These are phyloP conservation scores for Diachasmimorpha longicaudata DNA, from an alignment of 1,140 invertebrate species.

Conservation along the genomic window DNA sequence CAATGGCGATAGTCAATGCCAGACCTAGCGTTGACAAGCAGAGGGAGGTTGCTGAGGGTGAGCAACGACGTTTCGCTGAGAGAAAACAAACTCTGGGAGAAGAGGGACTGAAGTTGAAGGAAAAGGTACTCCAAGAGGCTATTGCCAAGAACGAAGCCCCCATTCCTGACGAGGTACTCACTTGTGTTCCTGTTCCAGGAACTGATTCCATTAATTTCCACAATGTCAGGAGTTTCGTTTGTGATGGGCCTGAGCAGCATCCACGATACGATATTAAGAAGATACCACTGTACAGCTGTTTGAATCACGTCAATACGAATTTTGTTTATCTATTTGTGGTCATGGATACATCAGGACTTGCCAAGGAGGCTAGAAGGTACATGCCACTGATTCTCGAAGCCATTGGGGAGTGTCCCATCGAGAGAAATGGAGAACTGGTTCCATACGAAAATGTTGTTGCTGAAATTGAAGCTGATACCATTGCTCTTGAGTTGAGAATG, in stretches of 20 bases:
- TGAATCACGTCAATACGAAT: constrained; percentile 82
- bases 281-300: constrained; percentile 76
- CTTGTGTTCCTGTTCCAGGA: constrained; percentile 73
- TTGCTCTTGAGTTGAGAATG: constrained; percentile 66
- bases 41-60: constrained; percentile 68
- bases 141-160: constrained; percentile 77
- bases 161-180: constrained; percentile 72
- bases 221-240: constrained; percentile 67
- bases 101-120: constrained; percentile 72
- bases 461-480: constrained; percentile 76
- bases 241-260: constrained; percentile 61
- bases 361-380: constrained; percentile 69
- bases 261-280: constrained; percentile 68
- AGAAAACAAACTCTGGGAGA: constrained; percentile 71
- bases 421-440: constrained; percentile 65
- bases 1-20: constrained; percentile 64
- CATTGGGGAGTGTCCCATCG: constrained; percentile 72
- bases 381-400: constrained; percentile 75
- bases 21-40: constrained; percentile 67
- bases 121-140: constrained; percentile 69
- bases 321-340: constrained; percentile 77
- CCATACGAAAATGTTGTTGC: constrained; percentile 78
- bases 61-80: constrained; percentile 71
- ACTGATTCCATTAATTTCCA: constrained; percentile 75
- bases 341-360: constrained; percentile 74